Base-by-base conservation (phyloP, 2,113 vertebrate genomes). In the Hystrix cristata region DNA sequence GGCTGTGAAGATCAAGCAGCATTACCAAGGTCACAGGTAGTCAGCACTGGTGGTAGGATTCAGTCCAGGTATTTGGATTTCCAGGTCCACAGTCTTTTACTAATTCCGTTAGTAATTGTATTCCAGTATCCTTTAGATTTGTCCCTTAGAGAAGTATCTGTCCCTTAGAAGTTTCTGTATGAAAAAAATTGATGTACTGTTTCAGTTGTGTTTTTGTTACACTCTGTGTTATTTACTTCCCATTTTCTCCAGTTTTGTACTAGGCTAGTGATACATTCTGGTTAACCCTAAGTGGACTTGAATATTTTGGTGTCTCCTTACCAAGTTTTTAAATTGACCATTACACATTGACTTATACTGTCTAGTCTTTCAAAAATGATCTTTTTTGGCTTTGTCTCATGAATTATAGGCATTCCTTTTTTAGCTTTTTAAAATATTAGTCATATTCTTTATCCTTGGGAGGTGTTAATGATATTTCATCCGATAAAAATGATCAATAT, bases 401-500 rank as follows among this genome's bases (percentile, higher is more conserved):
- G 59, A 94, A 53, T 78, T 84, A 8, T 65, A 72, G 55, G 43
- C 8, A 64, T 82, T 88, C 4, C 10, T 87, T 90, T 93, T 31
- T 82, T 67, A 80, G 43, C 14, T 79, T 57, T 38, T 88, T 71
- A 53, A 74, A 84, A 43, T 79, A 65, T 9, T 59, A 55, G 53
- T 76, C 38, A 87, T 65, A 59, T 72, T 72, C 5, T 57, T 87
- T 83, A 51, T 19, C 21, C 59, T 82, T 76, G 18, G 87, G 25
- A 65, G 21, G 5, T 81, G 21, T 92, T 95, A 94, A 25, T 81
- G 81, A 69, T 51, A 48, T 71, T 87, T 87, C 7, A 29, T 85
- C 34, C 78, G 46, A 80, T 87, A 53, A 64, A 74, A 92, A 85
- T 92, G 71, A 81, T 69, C 94, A 88, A 94, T 55, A 48, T 82